Evolutionary conservation across 1,140 invertebrate species (phyloP).

Genomic region (Orchesella cincta): DNA sequence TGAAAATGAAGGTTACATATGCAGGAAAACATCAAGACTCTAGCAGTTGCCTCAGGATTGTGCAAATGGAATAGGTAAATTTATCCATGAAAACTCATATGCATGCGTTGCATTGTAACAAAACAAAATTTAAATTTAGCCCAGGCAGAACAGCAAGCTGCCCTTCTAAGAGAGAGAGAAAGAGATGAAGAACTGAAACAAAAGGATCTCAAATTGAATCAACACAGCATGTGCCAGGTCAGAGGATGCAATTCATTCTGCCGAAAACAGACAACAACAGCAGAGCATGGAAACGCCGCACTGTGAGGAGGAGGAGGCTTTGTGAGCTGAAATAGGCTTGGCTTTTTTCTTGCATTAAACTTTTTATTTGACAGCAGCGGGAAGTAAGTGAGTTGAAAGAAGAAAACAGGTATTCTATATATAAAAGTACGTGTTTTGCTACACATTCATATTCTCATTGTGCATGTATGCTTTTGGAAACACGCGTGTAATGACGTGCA

Average conservation of each 20-base stretch:
- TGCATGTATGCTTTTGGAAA: neutral
- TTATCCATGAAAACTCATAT: neutral
- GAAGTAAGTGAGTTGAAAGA: neutral
- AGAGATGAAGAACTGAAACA: constrained; percentile 13
- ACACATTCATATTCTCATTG: neutral
- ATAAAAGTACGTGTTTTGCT: neutral
- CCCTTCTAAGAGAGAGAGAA: neutral
- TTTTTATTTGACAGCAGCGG: constrained; percentile 28
- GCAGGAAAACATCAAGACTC: neutral
- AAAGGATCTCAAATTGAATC: constrained; percentile 29
- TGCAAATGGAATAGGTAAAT: constrained; percentile 10
- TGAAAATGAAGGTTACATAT: neutral
- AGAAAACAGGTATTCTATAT: neutral
- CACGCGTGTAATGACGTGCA: neutral
- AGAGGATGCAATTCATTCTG: constrained; percentile 29
- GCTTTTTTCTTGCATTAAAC: constrained; percentile 25
- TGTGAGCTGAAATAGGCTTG: constrained; percentile 9
- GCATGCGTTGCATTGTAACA: too few relatives aligned
- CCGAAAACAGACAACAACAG: constrained; percentile 24
- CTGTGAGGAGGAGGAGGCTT: neutral
- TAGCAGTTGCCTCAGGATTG: neutral
- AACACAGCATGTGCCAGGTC: constrained; percentile 25
- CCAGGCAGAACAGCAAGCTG: neutral
- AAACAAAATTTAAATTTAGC: constrained; percentile 26
- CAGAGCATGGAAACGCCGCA: neutral